phyloP scores from a whole-genome alignment of 2,888 invertebrate genomes.

The Lomographa bimaculata region DNA sequence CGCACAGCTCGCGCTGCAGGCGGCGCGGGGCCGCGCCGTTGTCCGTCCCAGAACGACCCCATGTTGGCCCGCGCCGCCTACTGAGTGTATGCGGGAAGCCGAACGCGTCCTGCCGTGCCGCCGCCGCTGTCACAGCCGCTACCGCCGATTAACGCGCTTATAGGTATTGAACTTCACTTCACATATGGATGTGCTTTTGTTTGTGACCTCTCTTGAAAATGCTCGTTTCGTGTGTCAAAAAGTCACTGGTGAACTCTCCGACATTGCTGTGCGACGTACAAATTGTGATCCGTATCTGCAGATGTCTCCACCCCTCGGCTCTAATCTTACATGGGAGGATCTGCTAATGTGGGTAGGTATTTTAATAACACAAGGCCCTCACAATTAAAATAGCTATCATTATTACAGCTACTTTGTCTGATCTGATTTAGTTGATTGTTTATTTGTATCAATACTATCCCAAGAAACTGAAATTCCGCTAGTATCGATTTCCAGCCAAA shows the following conservation, averaged over 20 bases:
- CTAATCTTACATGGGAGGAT: constrained; percentile 8
- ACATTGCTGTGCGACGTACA: constrained; percentile 13
- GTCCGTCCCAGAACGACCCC: constrained; percentile 76
- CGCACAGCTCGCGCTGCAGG: constrained; percentile 57
- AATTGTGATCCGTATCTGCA: constrained; percentile 6
- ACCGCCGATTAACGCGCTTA: constrained; percentile 71
- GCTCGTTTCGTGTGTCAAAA: constrained; percentile 2
- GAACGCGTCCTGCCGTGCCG: constrained; percentile 62
- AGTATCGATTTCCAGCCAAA: too few relatives aligned
- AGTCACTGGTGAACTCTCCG: neutral
- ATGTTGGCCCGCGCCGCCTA: constrained; percentile 76
- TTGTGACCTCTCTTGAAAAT: constrained; percentile 2
- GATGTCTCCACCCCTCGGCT: constrained; percentile 11
- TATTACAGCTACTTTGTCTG: too few relatives aligned
- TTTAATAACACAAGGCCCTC: neutral
- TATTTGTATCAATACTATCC: too few relatives aligned
- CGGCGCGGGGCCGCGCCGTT: constrained; percentile 73
- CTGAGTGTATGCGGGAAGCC: constrained; percentile 69
- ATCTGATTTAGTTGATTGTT: too few relatives aligned
- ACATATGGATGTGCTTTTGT: constrained; percentile 3
- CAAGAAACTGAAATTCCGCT: too few relatives aligned
- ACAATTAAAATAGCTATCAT: too few relatives aligned
- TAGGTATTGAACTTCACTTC: constrained; percentile 54
- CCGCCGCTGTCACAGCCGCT: constrained; percentile 72
- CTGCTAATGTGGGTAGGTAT: neutral